Conservation (phyloP, 2,888 invertebrate species). For the Drosophila monieri region DNA sequence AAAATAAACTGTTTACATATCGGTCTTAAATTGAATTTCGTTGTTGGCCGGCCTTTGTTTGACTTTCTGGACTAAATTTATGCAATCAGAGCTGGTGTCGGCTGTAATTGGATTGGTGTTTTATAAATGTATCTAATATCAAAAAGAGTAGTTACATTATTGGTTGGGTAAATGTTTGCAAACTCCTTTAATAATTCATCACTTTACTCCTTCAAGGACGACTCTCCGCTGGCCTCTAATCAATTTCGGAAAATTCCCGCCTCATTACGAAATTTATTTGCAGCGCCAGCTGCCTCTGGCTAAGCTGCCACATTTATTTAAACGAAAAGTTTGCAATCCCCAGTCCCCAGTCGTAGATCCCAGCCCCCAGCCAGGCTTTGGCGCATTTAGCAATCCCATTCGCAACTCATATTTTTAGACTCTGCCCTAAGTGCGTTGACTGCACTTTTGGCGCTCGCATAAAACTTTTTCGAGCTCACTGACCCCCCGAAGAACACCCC, state of each 20-base stretch:
- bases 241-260: conserved; percentile 35
- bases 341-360: not conserved
- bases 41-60: not conserved
- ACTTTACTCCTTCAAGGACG: conserved; percentile 2
- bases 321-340: conserved; percentile 39
- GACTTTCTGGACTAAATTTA: not conserved
- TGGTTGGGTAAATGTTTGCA: not conserved
- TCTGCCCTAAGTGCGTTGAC: conserved; percentile 66
- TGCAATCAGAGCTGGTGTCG: not conserved
- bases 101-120: not conserved
- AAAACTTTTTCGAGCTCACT: conserved; percentile 57
- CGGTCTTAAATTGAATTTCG: conserved; percentile 4
- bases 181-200: not conserved
- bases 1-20: not conserved
- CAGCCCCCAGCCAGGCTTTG: conserved; percentile 3
- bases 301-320: conserved; percentile 56
- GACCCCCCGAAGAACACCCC: conserved; percentile 4
- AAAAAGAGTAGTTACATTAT: not conserved
- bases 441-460: conserved; percentile 68
- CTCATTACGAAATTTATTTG: conserved; percentile 31
- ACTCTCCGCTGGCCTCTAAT: conserved; percentile 13
- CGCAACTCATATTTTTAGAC: conserved; percentile 61
- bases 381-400: conserved; percentile 44
- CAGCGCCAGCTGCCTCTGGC: conserved; percentile 30
- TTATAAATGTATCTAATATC: not conserved